Percentiles rank a stretch among this genome's conserved stretches.
Evolutionary conservation across 2,888 invertebrate species (phyloP).

Genomic region (Bedellia somnulentella): DNA sequence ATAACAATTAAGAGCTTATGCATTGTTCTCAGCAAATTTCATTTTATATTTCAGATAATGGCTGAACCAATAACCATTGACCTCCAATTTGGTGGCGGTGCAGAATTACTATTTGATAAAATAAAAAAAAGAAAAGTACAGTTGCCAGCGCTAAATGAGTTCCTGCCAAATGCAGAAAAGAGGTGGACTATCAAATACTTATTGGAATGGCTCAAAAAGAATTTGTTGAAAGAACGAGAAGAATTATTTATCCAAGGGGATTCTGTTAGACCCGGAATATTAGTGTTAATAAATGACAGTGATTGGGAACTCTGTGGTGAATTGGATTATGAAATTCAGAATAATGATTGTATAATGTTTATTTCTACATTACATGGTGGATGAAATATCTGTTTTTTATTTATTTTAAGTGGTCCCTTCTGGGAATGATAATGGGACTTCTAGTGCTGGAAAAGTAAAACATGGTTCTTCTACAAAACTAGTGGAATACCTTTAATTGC

Average conservation of each 20-base stretch:
- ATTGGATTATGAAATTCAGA: slow-evolving; percentile 68
- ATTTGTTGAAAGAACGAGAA: slow-evolving; percentile 73
- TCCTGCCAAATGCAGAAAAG: slow-evolving; percentile 1
- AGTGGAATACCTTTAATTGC: too few relatives aligned
- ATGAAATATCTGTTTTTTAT: too few relatives aligned
- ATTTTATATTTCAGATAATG: too few relatives aligned
- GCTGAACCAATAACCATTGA: slow-evolving; percentile 2
- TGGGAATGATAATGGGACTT: too few relatives aligned
- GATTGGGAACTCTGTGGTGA: slow-evolving; percentile 93
- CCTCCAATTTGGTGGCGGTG: slow-evolving; percentile 70
- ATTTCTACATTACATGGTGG: slow-evolving; percentile 86
- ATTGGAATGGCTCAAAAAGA: slow-evolving; percentile 74
- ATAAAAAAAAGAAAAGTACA: slow-evolving; percentile 64
- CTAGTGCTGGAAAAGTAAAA: too few relatives aligned
- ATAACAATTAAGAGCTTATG: too few relatives aligned
- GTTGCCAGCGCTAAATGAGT: slow-evolving; percentile 49
- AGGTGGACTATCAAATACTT: slow-evolving; percentile 69
- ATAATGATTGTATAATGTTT: slow-evolving; percentile 73
- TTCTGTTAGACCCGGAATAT: slow-evolving; percentile 81
- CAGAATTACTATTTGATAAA: slow-evolving; percentile 77
- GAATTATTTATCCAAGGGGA: slow-evolving; percentile 60
- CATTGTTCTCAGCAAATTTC: too few relatives aligned
- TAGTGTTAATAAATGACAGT: slow-evolving; percentile 91
- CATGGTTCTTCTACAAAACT: too few relatives aligned
- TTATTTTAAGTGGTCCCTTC: too few relatives aligned